A percentile compares a stretch with the other conserved stretches of the same genome.
These are phyloP conservation scores for Clarias fuscus DNA, from an alignment of 2,797 vertebrate species.

Conservation along the genomic window DNA sequence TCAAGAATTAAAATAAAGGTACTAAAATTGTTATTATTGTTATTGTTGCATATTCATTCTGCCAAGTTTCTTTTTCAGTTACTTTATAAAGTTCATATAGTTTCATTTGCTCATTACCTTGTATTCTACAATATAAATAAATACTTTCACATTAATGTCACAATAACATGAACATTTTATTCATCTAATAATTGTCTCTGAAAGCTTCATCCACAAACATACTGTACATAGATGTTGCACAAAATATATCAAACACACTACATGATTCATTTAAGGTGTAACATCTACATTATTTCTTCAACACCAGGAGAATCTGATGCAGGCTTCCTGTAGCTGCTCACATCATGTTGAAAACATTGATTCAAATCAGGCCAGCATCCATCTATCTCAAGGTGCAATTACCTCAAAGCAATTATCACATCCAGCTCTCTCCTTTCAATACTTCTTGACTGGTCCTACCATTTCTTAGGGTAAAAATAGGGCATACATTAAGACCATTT, in stretches of 20 bases:
- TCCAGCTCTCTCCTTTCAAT: no score
- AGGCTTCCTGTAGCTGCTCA: no score
- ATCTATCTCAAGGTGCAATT: no score
- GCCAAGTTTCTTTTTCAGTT: neutral
- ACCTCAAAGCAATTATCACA: no score
- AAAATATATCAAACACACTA: neutral
- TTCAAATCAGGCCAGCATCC: no score
- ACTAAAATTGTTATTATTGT: neutral
- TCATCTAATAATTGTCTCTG: neutral
- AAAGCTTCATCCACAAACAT: neutral
- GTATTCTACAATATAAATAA: neutral
- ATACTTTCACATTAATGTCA: neutral
- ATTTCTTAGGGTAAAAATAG: no score
- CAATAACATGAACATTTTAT: no score
- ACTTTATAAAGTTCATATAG: neutral
- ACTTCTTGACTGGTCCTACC: no score
- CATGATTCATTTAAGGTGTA: neutral
- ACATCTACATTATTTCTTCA: neutral
- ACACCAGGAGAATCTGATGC: neutral
- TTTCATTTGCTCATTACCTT: neutral
- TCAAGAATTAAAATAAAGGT: neutral
- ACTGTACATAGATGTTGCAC: neutral
- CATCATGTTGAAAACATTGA: no score
- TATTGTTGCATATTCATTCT: neutral
- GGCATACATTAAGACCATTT: no score